Conservation (phyloP, 2,888 invertebrate genomes). For the Hedya salicella region DNA sequence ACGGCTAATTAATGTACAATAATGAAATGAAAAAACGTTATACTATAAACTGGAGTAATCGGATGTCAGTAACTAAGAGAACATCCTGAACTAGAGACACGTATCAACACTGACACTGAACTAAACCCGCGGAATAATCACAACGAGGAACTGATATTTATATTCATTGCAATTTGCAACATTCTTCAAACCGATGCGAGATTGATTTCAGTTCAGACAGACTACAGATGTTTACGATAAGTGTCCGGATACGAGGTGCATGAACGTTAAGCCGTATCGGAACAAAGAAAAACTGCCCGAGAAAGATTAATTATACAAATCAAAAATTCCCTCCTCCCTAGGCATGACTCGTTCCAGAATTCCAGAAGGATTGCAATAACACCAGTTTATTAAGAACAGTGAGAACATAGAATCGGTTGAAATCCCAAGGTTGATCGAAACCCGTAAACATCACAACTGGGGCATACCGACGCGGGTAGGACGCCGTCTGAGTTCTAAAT, state of each 20-base stretch:
- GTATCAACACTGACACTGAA: too few relatives aligned
- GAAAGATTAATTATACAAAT: constrained; percentile 16
- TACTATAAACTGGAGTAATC: too few relatives aligned
- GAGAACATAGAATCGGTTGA: constrained; percentile 46
- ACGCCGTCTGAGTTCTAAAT: constrained; percentile 60
- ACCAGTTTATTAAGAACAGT: constrained; percentile 14
- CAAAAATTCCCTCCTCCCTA: background rate
- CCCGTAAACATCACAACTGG: constrained; percentile 65
- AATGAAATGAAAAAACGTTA: too few relatives aligned
- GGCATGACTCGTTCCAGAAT: constrained; percentile 16
- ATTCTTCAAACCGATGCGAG: background rate
- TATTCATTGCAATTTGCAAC: background rate
- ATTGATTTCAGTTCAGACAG: background rate
- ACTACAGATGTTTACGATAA: background rate
- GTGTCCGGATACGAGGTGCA: background rate
- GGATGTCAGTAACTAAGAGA: too few relatives aligned
- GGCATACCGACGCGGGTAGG: constrained; percentile 61
- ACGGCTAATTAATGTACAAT: too few relatives aligned
- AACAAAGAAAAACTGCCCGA: constrained; percentile 10
- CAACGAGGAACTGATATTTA: too few relatives aligned
- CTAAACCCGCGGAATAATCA: too few relatives aligned
- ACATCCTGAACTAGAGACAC: too few relatives aligned
- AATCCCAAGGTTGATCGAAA: constrained; percentile 65
- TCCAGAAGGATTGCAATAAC: constrained; percentile 32
- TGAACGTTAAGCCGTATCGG: background rate